phyloP scores from a whole-genome alignment of 1,140 invertebrate genomes.

The Drosophila carrolli region DNA sequence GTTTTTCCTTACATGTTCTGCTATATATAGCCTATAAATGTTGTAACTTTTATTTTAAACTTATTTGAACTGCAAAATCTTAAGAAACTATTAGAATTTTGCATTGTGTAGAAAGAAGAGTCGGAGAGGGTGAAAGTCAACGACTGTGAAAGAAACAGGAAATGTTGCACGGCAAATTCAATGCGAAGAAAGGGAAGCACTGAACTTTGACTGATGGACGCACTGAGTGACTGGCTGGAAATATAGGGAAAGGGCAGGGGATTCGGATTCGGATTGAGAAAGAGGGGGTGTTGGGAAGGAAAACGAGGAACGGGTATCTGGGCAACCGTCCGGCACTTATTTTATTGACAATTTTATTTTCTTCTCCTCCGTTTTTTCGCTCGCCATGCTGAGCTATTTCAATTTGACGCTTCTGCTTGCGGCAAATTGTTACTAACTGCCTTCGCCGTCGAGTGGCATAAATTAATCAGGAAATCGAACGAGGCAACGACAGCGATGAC shows the following conservation, averaged over 20 bases:
- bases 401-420: slow-evolving; percentile 74
- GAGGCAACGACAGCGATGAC: slow-evolving; percentile 16
- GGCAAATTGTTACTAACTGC: slow-evolving; percentile 81
- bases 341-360: slow-evolving; percentile 78
- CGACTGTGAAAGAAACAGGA: slow-evolving; percentile 61
- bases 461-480: slow-evolving; percentile 82
- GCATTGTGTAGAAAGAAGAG: slow-evolving; percentile 4
- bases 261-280: slow-evolving; percentile 5
- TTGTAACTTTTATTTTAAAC: neutral
- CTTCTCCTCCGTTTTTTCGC: slow-evolving; percentile 14
- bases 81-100: neutral
- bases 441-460: slow-evolving; percentile 54
- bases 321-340: slow-evolving; percentile 59
- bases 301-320: slow-evolving; percentile 20
- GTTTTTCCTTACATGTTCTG: no score
- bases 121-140: slow-evolving; percentile 12
- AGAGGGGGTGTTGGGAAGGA: neutral
- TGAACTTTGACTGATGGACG: slow-evolving; percentile 60
- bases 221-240: slow-evolving; percentile 20
- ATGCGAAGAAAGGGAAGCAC: slow-evolving; percentile 43
- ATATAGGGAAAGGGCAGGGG: slow-evolving; percentile 3
- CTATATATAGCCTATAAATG: no score
- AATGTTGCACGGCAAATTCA: slow-evolving; percentile 64
- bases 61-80: neutral
- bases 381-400: slow-evolving; percentile 52